Percentiles rank a stretch among this genome's conserved stretches.
These are phyloP conservation scores for Mormyrus lacerda DNA, from an alignment of 2,113 vertebrate species.

Conservation along the genomic window DNA sequence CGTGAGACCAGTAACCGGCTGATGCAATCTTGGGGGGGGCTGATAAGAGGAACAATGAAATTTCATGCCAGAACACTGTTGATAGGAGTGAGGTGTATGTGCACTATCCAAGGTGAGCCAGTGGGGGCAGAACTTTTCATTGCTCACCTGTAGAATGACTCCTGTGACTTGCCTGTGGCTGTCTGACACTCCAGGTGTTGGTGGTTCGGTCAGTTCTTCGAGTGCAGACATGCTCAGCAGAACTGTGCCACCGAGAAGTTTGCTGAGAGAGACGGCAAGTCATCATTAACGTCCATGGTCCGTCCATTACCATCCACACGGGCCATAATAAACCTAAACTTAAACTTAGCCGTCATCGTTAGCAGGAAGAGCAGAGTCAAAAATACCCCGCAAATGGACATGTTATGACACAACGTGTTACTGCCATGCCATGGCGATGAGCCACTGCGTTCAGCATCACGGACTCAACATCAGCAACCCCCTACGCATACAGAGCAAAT, in stretches of 20 bases:
- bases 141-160: constrained; percentile 54
- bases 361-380: not conserved
- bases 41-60: not conserved
- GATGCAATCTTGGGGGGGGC: not conserved
- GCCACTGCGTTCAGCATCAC: not conserved
- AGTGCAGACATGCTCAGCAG: constrained; percentile 54
- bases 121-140: constrained; percentile 4
- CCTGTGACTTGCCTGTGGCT: constrained; percentile 47
- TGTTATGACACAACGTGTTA: not conserved
- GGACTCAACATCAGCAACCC: not conserved
- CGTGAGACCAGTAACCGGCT: not conserved
- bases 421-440: not conserved
- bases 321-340: not conserved
- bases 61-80: too few species aligned
- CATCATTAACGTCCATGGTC: not conserved
- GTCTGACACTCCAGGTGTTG: constrained; percentile 50
- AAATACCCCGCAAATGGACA: not conserved
- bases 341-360: not conserved
- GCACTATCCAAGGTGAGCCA: not conserved
- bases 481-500: not conserved
- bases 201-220: constrained; percentile 26
- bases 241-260: constrained; percentile 44
- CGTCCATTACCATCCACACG: not conserved
- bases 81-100: not conserved
- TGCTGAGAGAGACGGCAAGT: constrained; percentile 36